phyloP scores from a whole-genome alignment of 2,113 vertebrate genomes.

The Osmerus eperlanus region DNA sequence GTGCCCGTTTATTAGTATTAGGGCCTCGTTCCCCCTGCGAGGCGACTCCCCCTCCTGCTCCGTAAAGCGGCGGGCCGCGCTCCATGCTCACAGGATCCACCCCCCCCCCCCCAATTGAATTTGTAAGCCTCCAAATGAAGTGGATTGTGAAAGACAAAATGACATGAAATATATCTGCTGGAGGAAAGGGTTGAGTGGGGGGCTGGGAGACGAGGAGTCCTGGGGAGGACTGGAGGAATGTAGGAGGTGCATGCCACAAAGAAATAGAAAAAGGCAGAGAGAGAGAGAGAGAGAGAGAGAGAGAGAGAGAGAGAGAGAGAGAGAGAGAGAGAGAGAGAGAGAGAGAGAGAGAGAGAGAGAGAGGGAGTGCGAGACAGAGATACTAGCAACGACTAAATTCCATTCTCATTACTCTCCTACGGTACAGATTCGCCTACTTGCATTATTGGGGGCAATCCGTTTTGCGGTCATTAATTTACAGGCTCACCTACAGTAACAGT shows the following conservation, averaged over 20 bases:
- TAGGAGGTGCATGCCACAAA: conserved; percentile 25
- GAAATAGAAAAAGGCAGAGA: neutral
- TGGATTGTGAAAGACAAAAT: conserved; percentile 50
- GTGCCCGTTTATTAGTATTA: conserved; percentile 67
- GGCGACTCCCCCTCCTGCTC: conserved; percentile 13
- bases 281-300: conserved; percentile 9
- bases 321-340: conserved; percentile 7
- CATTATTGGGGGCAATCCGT: conserved; percentile 55
- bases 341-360: neutral
- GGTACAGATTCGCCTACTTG: conserved; percentile 38
- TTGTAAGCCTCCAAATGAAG: conserved; percentile 51
- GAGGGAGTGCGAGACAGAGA: neutral
- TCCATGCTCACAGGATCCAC: conserved; percentile 25
- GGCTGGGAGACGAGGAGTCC: neutral
- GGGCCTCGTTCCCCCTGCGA: conserved; percentile 42
- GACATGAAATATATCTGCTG: conserved; percentile 15
- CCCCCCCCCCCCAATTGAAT: conserved; percentile 48
- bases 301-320: conserved; percentile 1
- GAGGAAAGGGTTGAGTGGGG: neutral
- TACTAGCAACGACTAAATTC: conserved; percentile 28
- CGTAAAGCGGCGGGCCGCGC: conserved; percentile 4
- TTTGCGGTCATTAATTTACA: conserved; percentile 55
- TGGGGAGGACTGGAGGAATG: conserved; percentile 12
- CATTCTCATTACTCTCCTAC: conserved; percentile 28
- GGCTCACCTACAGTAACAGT: conserved; percentile 33